Evolutionary conservation across 1,140 invertebrate species (phyloP).

Genomic region (Brachionus plicatilis): DNA sequence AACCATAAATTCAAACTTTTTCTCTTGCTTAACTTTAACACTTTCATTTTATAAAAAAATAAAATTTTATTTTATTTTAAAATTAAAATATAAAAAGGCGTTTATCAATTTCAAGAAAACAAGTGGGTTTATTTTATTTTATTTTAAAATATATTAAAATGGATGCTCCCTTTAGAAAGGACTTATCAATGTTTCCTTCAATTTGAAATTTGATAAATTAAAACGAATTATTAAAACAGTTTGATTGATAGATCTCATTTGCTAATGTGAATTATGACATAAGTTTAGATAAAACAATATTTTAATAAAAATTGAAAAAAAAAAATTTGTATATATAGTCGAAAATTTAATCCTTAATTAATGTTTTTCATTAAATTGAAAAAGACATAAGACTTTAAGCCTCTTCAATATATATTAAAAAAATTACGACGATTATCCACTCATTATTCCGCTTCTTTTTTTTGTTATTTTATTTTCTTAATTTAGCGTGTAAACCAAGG

Average conservation of each 20-base stretch:
- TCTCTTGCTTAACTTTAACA: conserved; percentile 11
- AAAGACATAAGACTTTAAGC: not conserved
- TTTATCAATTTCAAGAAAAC: not conserved
- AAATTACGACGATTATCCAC: not conserved
- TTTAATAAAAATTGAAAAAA: not conserved
- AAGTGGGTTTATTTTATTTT: not conserved
- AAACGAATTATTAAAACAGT: not conserved
- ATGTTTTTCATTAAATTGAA: not conserved
- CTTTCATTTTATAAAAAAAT: conserved; percentile 22
- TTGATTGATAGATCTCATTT: conserved; percentile 1
- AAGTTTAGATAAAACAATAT: not conserved
- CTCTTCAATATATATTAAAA: not conserved
- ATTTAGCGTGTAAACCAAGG: not conserved
- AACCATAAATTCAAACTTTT: not conserved
- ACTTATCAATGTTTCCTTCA: not conserved
- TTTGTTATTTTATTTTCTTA: not conserved
- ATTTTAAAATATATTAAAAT: not conserved
- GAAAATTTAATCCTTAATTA: not conserved
- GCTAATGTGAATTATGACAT: conserved; percentile 17
- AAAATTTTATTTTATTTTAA: not conserved
- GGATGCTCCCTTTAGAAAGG: not conserved
- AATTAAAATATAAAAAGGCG: not conserved
- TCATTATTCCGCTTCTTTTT: not conserved
- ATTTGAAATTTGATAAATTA: not conserved
- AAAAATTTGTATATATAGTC: not conserved